Percentiles rank a stretch among this genome's conserved stretches.
These are phyloP conservation scores for Melanerpes formicivorus DNA, from an alignment of 2,113 vertebrate genomes.

Conservation along the genomic window DNA sequence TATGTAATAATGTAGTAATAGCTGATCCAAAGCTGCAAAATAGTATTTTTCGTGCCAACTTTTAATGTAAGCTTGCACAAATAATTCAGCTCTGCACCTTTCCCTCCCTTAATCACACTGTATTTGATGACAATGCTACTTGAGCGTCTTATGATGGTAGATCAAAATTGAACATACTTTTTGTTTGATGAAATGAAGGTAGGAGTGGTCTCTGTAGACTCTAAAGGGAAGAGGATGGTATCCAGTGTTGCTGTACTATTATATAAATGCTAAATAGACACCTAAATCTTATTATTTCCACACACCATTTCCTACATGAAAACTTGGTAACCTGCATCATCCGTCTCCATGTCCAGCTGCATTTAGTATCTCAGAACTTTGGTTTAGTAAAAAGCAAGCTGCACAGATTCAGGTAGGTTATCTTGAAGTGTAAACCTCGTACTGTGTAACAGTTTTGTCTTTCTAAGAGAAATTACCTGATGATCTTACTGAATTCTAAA, in stretches of 20 bases:
- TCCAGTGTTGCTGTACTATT: neutral
- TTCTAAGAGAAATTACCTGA: neutral
- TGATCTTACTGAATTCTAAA: neutral
- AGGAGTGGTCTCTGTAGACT: neutral
- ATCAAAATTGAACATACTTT: neutral
- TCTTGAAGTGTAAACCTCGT: neutral
- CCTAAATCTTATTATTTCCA: neutral
- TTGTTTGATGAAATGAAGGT: neutral
- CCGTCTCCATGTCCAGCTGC: neutral
- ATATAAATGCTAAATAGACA: neutral
- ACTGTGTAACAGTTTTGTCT: neutral
- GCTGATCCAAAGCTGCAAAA: neutral
- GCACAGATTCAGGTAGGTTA: neutral
- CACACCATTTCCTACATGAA: neutral
- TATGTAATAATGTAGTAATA: neutral
- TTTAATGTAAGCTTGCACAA: neutral
- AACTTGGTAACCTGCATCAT: neutral
- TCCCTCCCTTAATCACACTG: neutral
- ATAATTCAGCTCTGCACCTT: neutral
- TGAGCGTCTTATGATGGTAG: neutral
- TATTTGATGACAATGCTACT: neutral
- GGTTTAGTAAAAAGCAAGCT: neutral
- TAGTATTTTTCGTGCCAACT: neutral
- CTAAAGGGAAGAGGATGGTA: neutral
- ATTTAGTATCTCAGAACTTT: neutral